Conservation (phyloP, 1,140 invertebrate genomes). For the Idris sp. region DNA sequence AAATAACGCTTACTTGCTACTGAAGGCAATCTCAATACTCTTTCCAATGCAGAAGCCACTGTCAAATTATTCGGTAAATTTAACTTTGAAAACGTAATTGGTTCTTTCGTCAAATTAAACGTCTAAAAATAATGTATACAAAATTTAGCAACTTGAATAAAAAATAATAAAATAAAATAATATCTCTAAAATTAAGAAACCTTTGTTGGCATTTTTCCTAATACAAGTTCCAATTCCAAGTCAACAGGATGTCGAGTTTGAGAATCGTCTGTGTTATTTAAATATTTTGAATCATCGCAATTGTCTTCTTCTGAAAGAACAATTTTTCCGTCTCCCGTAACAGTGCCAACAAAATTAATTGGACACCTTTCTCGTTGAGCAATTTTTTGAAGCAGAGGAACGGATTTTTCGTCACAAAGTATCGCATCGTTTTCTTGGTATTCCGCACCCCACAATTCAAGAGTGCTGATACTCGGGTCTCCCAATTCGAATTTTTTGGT, state of each 20-base stretch:
- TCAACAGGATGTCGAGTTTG: slow-evolving; percentile 85
- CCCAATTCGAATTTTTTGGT: slow-evolving; percentile 93
- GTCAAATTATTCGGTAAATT: slow-evolving; percentile 79
- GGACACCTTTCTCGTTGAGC: slow-evolving; percentile 93
- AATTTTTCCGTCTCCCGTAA: slow-evolving; percentile 92
- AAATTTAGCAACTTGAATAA: too few species aligned
- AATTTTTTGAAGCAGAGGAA: slow-evolving; percentile 84
- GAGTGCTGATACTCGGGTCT: slow-evolving; percentile 93
- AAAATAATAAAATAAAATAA: slow-evolving; percentile 13
- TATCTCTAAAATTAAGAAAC: slow-evolving; percentile 67
- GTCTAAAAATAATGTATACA: slow-evolving; percentile 59
- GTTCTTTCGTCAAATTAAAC: slow-evolving; percentile 78
- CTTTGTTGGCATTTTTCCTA: slow-evolving; percentile 92
- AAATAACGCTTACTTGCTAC: slow-evolving; percentile 97
- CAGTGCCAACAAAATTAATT: slow-evolving; percentile 94
- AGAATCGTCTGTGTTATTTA: slow-evolving; percentile 62
- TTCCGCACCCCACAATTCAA: slow-evolving; percentile 98
- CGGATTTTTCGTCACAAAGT: slow-evolving; percentile 84
- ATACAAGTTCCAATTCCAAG: slow-evolving; percentile 91
- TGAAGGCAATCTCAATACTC: slow-evolving; percentile 91
- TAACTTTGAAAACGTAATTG: slow-evolving; percentile 73
- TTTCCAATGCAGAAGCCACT: slow-evolving; percentile 84
- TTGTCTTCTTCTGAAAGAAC: slow-evolving; percentile 83
- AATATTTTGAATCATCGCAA: slow-evolving; percentile 69
- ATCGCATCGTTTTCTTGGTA: slow-evolving; percentile 98